Evolutionary conservation across 2,888 invertebrate genomes (phyloP), one percentile per base, ranked within the genome.

Genomic region (Amiota minor): DNA sequence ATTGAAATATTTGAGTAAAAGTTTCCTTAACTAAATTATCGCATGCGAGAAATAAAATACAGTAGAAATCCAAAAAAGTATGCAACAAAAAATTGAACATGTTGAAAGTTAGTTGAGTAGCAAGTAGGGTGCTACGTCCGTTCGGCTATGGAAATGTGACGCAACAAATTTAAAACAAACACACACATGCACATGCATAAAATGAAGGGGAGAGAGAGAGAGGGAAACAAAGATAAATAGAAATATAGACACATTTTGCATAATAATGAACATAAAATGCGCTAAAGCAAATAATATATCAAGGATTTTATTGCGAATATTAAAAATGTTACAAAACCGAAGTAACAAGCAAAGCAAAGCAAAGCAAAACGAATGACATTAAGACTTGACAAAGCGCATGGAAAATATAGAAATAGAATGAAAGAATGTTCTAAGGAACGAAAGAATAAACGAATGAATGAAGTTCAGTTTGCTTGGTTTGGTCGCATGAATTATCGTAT

Each of bases 1-100:
- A 77, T 77, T 76, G 81, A 84, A 76, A 85, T 79, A 79, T 81
- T 83, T 82, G 82, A 84, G 84, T 84, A 83, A 84, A 84, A 84
- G 83, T 76, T 75, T 85, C 75, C 72, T 61, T 61, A 72, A 75
- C 72, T 75, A 74, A 78, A 81, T 73, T 71, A 64, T 69, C 67
- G 76, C 59, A 35, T 35, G 35, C 35, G 70, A 75, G 14, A 72
- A 50, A 74, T 70, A n/a, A 71, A 76, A 74, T 20, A 61, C 64
- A 75, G 77, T 61, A 75, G 74, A 74, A 72, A 75, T 53, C 20
- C 56, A 47, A 16, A 74, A 74, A 76, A 73, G 46, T 45, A 18
- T 23, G n/a, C 67, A 67, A 49, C 67, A 67, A 20, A 50, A 65
- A 20, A 67, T 23, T 47, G 50, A 45, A 49, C 23, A 67, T 59